These are phyloP conservation scores for Latrodectus hesperus DNA, from an alignment of 2,888 invertebrate genomes.

Conservation along the genomic window DNA sequence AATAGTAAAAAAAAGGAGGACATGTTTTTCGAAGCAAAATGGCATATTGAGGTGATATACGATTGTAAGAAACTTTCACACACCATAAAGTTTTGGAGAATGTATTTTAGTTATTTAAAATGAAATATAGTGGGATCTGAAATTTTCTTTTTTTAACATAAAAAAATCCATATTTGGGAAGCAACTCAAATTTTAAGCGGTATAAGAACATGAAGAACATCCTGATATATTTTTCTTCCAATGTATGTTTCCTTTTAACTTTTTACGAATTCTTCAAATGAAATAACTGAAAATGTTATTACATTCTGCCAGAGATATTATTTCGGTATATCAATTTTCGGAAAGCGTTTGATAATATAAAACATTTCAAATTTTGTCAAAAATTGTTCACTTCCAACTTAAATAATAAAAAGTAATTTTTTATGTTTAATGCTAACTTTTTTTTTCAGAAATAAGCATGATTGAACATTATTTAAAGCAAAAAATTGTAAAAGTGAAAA, in stretches of 20 bases:
- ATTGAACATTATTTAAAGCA: no score
- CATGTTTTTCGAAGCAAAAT: conserved; percentile 20
- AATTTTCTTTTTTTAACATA: conserved; percentile 25
- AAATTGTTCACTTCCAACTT: no score
- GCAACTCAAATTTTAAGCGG: conserved; percentile 32
- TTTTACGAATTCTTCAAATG: conserved; percentile 22
- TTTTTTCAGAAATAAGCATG: no score
- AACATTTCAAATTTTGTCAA: no score
- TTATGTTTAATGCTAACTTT: no score
- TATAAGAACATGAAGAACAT: neutral
- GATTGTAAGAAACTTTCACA: conserved; percentile 50
- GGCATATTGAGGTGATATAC: conserved; percentile 37
- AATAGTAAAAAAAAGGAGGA: neutral
- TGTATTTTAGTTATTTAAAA: conserved; percentile 58
- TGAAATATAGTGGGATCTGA: conserved; percentile 39
- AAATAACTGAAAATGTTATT: conserved; percentile 45
- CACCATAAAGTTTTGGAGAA: conserved; percentile 54
- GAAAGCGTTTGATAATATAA: no score
- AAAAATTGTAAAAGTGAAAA: no score
- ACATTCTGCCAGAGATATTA: neutral
- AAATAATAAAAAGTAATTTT: no score
- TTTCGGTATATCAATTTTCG: no score
- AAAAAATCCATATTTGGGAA: conserved; percentile 27
- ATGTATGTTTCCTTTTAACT: neutral
- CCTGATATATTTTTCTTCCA: neutral